These are phyloP conservation scores for Oryctolagus cuniculus DNA, from an alignment of 2,113 vertebrate species.

Conservation along the genomic window mOryCun1.1 NC_091450.1:19615501-19616000, in stretches of 20 bases:
- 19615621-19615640: background rate
- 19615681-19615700: background rate
- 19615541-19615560: background rate
- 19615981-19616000: constrained; percentile 80
- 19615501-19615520: background rate
- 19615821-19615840: background rate
- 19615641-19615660: background rate
- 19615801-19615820: background rate
- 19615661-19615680: background rate
- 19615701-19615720: background rate
- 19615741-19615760: background rate
- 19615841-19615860: background rate
- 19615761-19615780: background rate
- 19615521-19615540: background rate
- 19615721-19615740: background rate
- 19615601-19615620: background rate
- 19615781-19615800: background rate
- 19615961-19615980: constrained; percentile 22
- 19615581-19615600: background rate
- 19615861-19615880: background rate
- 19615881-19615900: background rate
- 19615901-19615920: background rate
- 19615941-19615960: background rate
- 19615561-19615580: background rate
- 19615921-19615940: background rate